Percentiles rank a stretch among this genome's conserved stretches.
phyloP scores from a whole-genome alignment of 2,888 invertebrate species.

The Lepidocyrtoides sp. region DNA sequence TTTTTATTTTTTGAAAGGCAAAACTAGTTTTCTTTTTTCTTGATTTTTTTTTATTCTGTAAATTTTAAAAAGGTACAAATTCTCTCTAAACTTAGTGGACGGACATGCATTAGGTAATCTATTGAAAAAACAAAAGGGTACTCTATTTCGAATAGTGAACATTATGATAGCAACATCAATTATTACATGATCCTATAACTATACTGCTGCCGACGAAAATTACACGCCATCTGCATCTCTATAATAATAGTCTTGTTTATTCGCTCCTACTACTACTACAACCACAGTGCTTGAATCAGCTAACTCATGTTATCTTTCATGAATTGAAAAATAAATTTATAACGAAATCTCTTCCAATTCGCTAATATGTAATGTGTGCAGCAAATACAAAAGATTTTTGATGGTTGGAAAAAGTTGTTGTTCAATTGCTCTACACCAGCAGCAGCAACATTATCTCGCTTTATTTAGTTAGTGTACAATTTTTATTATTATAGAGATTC shows the following conservation, averaged over 20 bases:
- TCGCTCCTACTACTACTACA: background rate
- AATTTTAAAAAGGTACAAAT: constrained; percentile 42
- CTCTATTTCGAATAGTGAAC: background rate
- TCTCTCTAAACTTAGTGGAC: background rate
- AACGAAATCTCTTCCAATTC: constrained; percentile 42
- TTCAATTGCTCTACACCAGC: constrained; percentile 3
- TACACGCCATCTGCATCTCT: constrained; percentile 65
- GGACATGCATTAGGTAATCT: constrained; percentile 31
- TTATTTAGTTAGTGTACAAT: background rate
- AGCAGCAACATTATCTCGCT: background rate
- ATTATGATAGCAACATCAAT: constrained; percentile 13
- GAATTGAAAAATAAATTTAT: constrained; percentile 35
- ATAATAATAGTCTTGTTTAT: constrained; percentile 36
- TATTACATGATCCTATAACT: constrained; percentile 43
- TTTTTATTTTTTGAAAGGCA: background rate
- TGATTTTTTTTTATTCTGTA: background rate
- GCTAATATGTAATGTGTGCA: constrained; percentile 17
- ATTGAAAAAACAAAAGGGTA: constrained; percentile 42
- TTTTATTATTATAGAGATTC: constrained; percentile 24
- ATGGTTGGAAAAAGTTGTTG: constrained; percentile 23
- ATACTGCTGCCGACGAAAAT: constrained; percentile 39
- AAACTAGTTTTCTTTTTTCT: constrained; percentile 48
- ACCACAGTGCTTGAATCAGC: background rate
- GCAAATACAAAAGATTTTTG: constrained; percentile 25
- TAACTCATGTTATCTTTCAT: constrained; percentile 14